Evolutionary conservation across 2,888 invertebrate species (phyloP).

Genomic region (Pseudococcus jackbeardsleyi): DNA sequence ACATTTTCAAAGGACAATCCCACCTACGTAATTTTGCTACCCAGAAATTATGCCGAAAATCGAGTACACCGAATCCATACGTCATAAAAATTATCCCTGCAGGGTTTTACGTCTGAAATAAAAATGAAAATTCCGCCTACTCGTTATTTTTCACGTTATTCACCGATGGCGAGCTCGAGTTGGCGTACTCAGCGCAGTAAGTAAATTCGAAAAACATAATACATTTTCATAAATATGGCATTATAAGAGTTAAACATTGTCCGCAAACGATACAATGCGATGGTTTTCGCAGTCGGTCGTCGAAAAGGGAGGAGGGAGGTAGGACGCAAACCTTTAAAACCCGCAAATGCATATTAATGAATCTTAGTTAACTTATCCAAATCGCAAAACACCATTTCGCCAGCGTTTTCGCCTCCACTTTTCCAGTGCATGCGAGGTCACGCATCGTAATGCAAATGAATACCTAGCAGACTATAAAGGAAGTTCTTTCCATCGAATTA

Average conservation of each 20-base stretch:
- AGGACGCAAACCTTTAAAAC: neutral
- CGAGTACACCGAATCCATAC: too few species aligned
- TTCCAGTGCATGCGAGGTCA: constrained; percentile 15
- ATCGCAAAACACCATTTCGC: constrained; percentile 44
- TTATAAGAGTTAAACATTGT: constrained; percentile 37
- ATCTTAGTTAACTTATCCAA: constrained; percentile 23
- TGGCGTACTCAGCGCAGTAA: neutral
- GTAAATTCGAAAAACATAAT: constrained; percentile 26
- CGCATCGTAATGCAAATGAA: constrained; percentile 41
- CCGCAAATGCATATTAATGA: constrained; percentile 43
- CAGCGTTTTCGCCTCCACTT: constrained; percentile 34
- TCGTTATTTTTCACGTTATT: neutral
- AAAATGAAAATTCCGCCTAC: neutral
- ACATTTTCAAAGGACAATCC: too few species aligned
- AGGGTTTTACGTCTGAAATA: neutral
- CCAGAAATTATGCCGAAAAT: too few species aligned
- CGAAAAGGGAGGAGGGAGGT: neutral
- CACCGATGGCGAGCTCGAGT: neutral
- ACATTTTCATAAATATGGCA: constrained; percentile 9
- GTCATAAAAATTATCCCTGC: too few species aligned
- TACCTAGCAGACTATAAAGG: neutral
- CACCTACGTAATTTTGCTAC: too few species aligned
- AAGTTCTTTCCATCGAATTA: constrained; percentile 13
- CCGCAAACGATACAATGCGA: constrained; percentile 19
- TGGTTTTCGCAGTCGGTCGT: constrained; percentile 42